Conservation (phyloP, 2,888 invertebrate genomes). For the Furcula furcula region DNA sequence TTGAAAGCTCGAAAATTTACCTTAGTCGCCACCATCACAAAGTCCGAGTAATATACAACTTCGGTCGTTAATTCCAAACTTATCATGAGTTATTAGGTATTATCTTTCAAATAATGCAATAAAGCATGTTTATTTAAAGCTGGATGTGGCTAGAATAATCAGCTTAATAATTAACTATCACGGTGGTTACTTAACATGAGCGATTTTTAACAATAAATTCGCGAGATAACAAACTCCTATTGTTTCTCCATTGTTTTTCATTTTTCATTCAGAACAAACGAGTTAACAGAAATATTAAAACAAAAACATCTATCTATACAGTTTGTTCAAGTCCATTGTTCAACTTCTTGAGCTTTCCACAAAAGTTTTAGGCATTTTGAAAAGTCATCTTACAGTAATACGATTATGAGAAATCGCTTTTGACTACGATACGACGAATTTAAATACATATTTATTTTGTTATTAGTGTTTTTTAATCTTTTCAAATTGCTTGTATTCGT, state of each 20-base stretch:
- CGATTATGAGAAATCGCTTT: conserved; percentile 38
- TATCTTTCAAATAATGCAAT: no score
- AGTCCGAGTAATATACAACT: no score
- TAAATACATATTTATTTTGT: conserved; percentile 16
- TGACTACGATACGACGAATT: conserved; percentile 15
- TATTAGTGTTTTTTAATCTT: no score
- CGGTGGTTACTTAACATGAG: neutral
- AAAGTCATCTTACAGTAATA: conserved; percentile 45
- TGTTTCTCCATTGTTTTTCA: conserved; percentile 27
- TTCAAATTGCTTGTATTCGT: no score
- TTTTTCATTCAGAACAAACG: conserved; percentile 46
- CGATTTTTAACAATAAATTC: conserved; percentile 19
- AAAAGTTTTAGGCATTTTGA: conserved; percentile 34
- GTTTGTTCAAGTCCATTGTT: conserved; percentile 49
- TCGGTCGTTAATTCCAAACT: no score
- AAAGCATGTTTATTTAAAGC: no score
- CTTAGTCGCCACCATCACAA: no score
- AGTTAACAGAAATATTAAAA: conserved; percentile 44
- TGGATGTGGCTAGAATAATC: no score
- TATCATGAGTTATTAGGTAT: no score
- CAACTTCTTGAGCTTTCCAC: conserved; percentile 35
- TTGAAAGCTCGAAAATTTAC: no score
- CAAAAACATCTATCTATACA: conserved; percentile 40
- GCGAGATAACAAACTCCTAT: conserved; percentile 12
- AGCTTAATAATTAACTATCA: no score